Percentiles rank a stretch among this genome's conserved stretches.
Evolutionary conservation across 2,113 vertebrate genomes (phyloP).

Genomic region (Cichladusa arquata): DNA sequence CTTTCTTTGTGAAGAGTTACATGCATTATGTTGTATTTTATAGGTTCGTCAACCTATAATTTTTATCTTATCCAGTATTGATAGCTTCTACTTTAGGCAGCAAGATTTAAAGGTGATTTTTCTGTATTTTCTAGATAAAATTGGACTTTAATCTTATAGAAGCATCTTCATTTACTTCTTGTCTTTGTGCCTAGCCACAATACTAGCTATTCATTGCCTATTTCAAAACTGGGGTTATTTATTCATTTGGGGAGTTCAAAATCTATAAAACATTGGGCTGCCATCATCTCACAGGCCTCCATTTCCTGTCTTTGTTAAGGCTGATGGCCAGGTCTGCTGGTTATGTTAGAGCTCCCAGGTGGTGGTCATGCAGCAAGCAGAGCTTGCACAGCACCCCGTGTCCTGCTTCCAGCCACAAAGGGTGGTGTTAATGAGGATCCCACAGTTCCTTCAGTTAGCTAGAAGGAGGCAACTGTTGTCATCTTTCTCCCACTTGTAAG

Average conservation of each 20-base stretch:
- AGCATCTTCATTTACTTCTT: background rate
- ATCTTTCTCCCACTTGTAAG: background rate
- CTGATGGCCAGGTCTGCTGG: background rate
- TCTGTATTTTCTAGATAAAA: background rate
- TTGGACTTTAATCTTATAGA: background rate
- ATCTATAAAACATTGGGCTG: background rate
- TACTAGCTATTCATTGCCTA: background rate
- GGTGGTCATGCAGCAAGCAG: background rate
- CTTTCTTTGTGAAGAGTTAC: background rate
- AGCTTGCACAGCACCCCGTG: fast-evolving
- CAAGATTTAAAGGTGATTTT: background rate
- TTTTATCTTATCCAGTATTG: background rate
- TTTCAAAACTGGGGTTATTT: background rate
- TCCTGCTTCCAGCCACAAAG: background rate
- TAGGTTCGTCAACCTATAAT: background rate
- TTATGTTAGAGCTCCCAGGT: background rate
- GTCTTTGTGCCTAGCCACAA: background rate
- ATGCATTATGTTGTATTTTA: background rate
- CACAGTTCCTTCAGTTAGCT: background rate
- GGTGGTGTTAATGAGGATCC: background rate
- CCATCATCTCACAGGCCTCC: background rate
- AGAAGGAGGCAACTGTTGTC: background rate
- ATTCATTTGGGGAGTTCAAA: background rate
- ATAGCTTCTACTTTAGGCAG: background rate
- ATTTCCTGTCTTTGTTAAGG: background rate